Conservation (phyloP, 2,113 vertebrate species). For the Phalacrocorax brasilianus region DNA sequence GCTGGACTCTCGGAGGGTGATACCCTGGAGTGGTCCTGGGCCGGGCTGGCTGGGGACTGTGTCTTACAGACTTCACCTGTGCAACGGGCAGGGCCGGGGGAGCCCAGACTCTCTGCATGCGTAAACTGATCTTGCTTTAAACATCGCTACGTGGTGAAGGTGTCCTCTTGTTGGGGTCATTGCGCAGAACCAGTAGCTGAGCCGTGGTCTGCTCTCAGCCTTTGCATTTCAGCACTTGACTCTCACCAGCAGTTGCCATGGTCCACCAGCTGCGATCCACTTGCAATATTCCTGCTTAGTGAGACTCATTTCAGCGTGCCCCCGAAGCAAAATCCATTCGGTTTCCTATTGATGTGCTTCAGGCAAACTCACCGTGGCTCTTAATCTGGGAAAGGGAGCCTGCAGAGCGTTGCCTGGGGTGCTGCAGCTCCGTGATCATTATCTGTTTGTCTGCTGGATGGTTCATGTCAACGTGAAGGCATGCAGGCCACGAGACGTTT, state of each 20-base stretch:
- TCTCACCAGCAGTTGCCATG: neutral
- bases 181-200: neutral
- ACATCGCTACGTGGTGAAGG: neutral
- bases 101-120: neutral
- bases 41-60: accelerated
- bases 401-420: neutral
- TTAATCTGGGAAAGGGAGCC: neutral
- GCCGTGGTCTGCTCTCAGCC: neutral
- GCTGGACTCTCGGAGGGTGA: neutral
- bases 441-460: neutral
- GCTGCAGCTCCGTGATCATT: neutral
- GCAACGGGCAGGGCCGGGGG: neutral
- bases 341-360: neutral
- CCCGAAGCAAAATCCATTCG: neutral
- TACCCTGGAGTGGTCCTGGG: neutral
- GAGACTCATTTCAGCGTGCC: neutral
- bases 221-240: neutral
- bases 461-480: neutral
- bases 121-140: neutral
- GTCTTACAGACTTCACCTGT: neutral
- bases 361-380: neutral
- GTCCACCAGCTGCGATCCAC: neutral
- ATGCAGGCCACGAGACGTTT: neutral
- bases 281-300: no score
- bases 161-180: neutral